Conservation (phyloP, 1,140 invertebrate species). For the Mesaphorura yosii region DNA sequence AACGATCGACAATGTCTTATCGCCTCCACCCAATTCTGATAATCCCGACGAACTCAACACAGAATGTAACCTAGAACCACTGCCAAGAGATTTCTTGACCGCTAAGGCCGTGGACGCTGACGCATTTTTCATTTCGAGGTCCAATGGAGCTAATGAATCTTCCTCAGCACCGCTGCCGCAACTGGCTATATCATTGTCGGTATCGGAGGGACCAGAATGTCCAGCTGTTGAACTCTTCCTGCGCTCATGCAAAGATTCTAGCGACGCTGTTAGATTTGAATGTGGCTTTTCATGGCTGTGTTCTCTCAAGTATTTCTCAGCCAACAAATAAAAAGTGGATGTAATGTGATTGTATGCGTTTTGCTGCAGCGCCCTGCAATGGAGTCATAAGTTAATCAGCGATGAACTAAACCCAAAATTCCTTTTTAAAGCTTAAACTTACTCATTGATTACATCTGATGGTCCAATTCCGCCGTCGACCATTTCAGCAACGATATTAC, state of each 20-base stretch:
- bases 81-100: slow-evolving; percentile 1
- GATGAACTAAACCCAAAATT: slow-evolving; percentile 8
- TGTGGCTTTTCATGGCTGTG: slow-evolving; percentile 9
- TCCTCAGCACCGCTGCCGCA: slow-evolving; percentile 23
- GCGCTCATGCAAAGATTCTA: slow-evolving; percentile 28
- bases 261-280: slow-evolving; percentile 17
- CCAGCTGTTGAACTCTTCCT: slow-evolving; percentile 23
- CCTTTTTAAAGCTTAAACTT: slow-evolving; percentile 28
- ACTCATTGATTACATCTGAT: slow-evolving; percentile 86
- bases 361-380: slow-evolving; percentile 69
- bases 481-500: slow-evolving; percentile 35
- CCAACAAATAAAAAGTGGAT: slow-evolving; percentile 93
- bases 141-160: slow-evolving; percentile 26
- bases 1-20: slow-evolving; percentile 20
- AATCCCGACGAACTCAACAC: slow-evolving; percentile 18
- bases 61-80: slow-evolving; percentile 10
- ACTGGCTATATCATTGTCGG: slow-evolving; percentile 15
- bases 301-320: slow-evolving; percentile 46
- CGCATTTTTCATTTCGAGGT: slow-evolving; percentile 19
- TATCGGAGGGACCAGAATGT: slow-evolving; percentile 17
- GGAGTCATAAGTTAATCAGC: too few species aligned
- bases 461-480: slow-evolving; percentile 62
- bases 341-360: slow-evolving; percentile 98
- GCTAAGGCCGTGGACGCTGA: not conserved
- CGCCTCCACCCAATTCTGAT: too few species aligned